Base-by-base conservation (phyloP, 2,113 vertebrate species). In the Taxidea taxus region DNA sequence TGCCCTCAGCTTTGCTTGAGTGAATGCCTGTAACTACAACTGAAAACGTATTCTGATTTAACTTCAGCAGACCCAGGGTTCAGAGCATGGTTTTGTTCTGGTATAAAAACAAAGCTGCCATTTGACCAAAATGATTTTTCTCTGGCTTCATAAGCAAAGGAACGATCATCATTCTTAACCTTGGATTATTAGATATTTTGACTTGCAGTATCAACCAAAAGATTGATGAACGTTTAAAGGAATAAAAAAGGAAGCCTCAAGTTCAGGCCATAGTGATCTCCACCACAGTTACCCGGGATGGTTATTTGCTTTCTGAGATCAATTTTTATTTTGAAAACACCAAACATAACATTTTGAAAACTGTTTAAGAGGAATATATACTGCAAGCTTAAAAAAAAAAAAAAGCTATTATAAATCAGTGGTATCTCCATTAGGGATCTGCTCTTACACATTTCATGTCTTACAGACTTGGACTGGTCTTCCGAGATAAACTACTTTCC, bases 321-420 rank as follows among this genome's bases (percentile, higher is more conserved):
- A 51, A 58, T 72, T 62, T 96, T 84, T 81, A 56, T 47, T 92
- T 81, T 90, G 34, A 91, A 97, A 87, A 85, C 3, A 13, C 74
- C 29, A 31, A 78, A 7, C 39, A 37, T 15, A 80, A 62, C 34
- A 47, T 81, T 87, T 82, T 84, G 11, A 86, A 78, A 47, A 51
- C 10, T 37, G 39, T 60, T 25, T 39, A 12, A 92, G 42, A 89
- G 60, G 5, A 51, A 70, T 39, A 34, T 49, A 49, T 31, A 47
- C 4, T 37, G 4, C n/a, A 60, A 37, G 23, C 54, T 72, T 83
- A 13, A 3, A 84, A 13, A 60, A 87, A 62, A 54, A 75, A 13
- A 66, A 87, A 72, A 54, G n/a, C 60, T 21, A 70, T 60, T 77
- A 64, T 72, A 95, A 85, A 88, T 66, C 8, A 68, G 16, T 14